Conservation (phyloP, 2,888 invertebrate genomes). For the Pteria penguin region DNA sequence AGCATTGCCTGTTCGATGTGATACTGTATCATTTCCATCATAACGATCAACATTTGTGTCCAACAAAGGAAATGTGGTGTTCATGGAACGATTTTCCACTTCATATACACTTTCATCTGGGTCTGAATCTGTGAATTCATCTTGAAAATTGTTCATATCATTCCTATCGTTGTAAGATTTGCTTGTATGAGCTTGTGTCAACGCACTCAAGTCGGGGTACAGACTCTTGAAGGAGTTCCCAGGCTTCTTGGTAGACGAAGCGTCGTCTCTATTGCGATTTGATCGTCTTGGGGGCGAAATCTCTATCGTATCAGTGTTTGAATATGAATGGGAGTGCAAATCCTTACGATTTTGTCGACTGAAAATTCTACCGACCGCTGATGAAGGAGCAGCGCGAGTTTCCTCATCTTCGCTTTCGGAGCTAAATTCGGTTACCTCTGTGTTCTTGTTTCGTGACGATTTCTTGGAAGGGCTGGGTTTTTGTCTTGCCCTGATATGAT, state of each 20-base stretch:
- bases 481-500: conserved; percentile 66
- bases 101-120: conserved; percentile 63
- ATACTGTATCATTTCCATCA: background rate
- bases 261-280: conserved; percentile 22
- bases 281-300: conserved; percentile 30
- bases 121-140: conserved; percentile 70
- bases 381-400: conserved; percentile 41
- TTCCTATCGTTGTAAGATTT: background rate
- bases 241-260: conserved; percentile 25
- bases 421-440: conserved; percentile 49
- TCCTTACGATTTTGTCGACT: conserved; percentile 20
- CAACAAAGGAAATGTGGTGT: conserved; percentile 64
- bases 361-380: conserved; percentile 36
- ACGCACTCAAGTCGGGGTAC: conserved; percentile 47
- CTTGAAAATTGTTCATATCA: conserved; percentile 38
- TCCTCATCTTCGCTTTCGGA: conserved; percentile 58
- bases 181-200: background rate
- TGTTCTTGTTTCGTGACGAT: conserved; percentile 36
- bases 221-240: conserved; percentile 38
- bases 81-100: conserved; percentile 68
- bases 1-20: background rate
- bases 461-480: conserved; percentile 48
- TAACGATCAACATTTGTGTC: conserved; percentile 52
- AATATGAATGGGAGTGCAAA: conserved; percentile 25
- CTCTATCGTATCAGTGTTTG: conserved; percentile 41